Base-by-base conservation (phyloP, 2,797 vertebrate species). In the Channa striata region DNA sequence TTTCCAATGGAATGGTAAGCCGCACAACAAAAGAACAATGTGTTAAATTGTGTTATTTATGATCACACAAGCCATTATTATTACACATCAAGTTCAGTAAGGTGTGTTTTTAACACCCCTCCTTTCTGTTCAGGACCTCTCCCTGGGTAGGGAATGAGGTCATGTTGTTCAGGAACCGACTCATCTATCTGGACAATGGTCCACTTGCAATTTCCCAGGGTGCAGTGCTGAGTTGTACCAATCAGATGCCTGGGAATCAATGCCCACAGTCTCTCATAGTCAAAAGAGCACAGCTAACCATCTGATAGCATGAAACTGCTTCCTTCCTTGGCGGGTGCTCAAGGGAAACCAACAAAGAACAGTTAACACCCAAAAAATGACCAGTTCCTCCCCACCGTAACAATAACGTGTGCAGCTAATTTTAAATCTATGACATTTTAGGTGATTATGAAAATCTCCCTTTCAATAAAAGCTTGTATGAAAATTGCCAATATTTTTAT, bases 151-250 rank as follows among this genome's bases (percentile, higher is more conserved):
- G 51, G 68, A 81, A 88, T 93, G 92, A 94, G 64, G 91, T 93
- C 91, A 94, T 94, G 85, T 75, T 80, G 80, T 83, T 91, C 94
- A 93, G 94, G 94, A 95, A 94, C 92, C 59, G 74, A 93, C 89
- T 92, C 90, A 90, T 82, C 90, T 83, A 91, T 93, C 46, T 17
- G 92, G 86, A 96, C 94, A 95, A 95, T 96, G 91, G 89, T 81
- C 83, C 74, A 61, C 85, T 83, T 59, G 46, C 40, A 58, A 80
- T 73, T 91, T 87, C 93, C 94, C 93, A 94, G 93, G 72, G 74
- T 87, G 84, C 33, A 78, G 74, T 84, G 88, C 71, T 68, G 50
- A 60, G 63, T 59, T 17, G 23, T 61, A 74, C 81, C 84, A 91
- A 86, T 89, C 81, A 59, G 39, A 89, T 85, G 77, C 79, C 91